Conservation (phyloP, 2,797 vertebrate species). For the Argyrosomus regius region DNA sequence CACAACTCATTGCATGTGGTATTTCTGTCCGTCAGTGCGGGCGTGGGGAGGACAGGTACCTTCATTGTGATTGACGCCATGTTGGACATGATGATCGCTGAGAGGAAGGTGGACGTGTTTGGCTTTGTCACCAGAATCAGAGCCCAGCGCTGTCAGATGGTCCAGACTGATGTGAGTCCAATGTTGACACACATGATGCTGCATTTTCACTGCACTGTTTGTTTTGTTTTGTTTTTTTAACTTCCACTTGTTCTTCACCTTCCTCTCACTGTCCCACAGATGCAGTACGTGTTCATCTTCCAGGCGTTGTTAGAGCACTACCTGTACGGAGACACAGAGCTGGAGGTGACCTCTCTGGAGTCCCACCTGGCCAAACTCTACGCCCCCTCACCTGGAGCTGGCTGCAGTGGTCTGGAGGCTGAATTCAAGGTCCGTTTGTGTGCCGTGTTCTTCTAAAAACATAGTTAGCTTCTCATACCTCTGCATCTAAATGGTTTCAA, state of each 20-base stretch:
- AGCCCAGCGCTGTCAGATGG: conserved; percentile 99
- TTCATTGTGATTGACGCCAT: conserved; percentile 99
- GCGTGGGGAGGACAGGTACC: conserved; percentile 96
- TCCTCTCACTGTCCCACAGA: conserved; percentile 81
- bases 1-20: neutral
- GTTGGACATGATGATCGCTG: conserved; percentile 97
- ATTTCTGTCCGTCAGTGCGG: conserved; percentile 86
- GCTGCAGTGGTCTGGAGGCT: conserved; percentile 94
- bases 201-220: neutral
- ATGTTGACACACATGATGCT: neutral
- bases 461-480: neutral
- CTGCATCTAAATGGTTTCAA: neutral
- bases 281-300: conserved; percentile 99
- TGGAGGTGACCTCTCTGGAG: conserved; percentile 97
- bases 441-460: neutral
- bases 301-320: conserved; percentile 98
- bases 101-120: conserved; percentile 97
- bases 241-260: neutral
- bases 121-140: conserved; percentile 97
- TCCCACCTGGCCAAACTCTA: conserved; percentile 97
- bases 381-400: conserved; percentile 92
- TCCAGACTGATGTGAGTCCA: conserved; percentile 95
- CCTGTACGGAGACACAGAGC: conserved; percentile 97
- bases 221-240: neutral
- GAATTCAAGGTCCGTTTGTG: conserved; percentile 92